A percentile compares a stretch with the other conserved stretches of the same genome.
Evolutionary conservation across 1,140 invertebrate genomes (phyloP).

Genomic region (Hetaerina americana): DNA sequence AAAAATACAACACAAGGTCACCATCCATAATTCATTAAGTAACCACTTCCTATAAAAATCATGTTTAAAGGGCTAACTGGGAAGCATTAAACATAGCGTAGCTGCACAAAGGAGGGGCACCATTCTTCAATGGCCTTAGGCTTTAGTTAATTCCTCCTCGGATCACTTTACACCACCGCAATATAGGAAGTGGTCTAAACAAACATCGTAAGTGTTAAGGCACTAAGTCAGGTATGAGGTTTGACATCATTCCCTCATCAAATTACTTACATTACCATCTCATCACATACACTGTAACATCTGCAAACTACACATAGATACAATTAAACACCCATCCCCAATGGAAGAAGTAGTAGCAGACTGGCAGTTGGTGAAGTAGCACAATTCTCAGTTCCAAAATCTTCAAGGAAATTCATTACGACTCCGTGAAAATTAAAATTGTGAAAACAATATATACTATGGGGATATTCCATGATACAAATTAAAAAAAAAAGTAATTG

Average conservation of each 20-base stretch:
- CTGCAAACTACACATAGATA: neutral
- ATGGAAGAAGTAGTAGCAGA: neutral
- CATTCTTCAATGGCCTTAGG: neutral
- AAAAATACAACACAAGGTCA: neutral
- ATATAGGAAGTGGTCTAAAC: neutral
- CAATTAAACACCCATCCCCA: neutral
- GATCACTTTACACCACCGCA: neutral
- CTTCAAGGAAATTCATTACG: neutral
- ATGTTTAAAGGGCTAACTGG: neutral
- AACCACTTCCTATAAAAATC: neutral
- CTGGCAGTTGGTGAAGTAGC: neutral
- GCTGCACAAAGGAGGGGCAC: neutral
- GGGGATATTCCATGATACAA: neutral
- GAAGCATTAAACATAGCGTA: neutral
- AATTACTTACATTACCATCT: neutral
- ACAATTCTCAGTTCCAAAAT: neutral
- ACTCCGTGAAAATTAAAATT: neutral
- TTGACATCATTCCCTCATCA: neutral
- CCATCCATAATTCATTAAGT: neutral
- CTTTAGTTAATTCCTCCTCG: neutral
- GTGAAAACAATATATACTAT: neutral
- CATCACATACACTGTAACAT: neutral
- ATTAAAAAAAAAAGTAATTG: neutral
- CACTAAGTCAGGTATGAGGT: neutral
- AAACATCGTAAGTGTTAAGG: neutral